A percentile compares a stretch with the other conserved stretches of the same genome.
Conservation (phyloP, 1,140 invertebrate species). For the Charaxes varanes region DNA sequence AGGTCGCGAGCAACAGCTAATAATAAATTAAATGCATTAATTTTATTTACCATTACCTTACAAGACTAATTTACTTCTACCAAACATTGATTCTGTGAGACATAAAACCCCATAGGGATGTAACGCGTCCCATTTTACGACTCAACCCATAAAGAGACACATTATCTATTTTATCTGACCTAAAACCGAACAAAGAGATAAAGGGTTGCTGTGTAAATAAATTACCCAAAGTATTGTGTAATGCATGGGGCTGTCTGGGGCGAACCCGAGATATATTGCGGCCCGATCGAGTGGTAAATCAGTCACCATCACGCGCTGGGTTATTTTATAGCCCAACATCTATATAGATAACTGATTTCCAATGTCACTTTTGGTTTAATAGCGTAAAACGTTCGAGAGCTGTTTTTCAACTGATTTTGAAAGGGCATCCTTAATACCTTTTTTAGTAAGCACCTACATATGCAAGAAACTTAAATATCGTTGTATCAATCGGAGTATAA, state of each 20-base stretch:
- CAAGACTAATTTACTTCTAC: constrained; percentile 8
- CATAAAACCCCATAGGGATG: constrained; percentile 21
- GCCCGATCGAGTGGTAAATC: constrained; percentile 49
- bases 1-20: too few species aligned
- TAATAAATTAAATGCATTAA: too few species aligned
- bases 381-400: constrained; percentile 6
- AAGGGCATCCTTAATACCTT: too few species aligned
- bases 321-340: constrained; percentile 47
- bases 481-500: too few species aligned
- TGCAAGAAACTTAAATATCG: too few species aligned
- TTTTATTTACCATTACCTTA: too few species aligned
- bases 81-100: neutral
- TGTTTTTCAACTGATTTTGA: too few species aligned
- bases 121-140: constrained; percentile 43
- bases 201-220: constrained; percentile 64
- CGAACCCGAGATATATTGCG: constrained; percentile 54
- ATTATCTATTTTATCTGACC: constrained; percentile 68
- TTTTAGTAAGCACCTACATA: too few species aligned
- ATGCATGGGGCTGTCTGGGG: constrained; percentile 51
- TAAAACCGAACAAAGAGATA: constrained; percentile 67
- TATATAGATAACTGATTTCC: constrained; percentile 38
- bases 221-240: constrained; percentile 57
- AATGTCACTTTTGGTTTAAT: constrained; percentile 21
- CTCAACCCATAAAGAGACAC: constrained; percentile 55
- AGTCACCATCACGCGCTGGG: constrained; percentile 42